Evolutionary conservation across 1,140 invertebrate species (phyloP), one percentile per base, ranked within the genome.

Genomic region (Papilio xuthus): DNA sequence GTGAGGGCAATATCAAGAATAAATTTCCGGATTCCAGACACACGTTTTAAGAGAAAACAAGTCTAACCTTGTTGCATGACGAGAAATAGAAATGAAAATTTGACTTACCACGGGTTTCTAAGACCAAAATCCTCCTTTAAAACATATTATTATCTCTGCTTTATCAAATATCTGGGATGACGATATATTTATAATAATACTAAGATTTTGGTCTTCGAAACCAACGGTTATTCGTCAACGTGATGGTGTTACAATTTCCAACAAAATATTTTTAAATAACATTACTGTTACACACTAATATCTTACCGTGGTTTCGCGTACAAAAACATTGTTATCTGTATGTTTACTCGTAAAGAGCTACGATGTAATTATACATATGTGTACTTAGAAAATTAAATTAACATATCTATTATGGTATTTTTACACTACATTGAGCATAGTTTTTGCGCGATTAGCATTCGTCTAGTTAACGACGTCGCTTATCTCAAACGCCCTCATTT

Each of bases 371-470:
- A 60, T 60, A 23, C 0, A 10, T 60, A 3, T 26, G 23, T 63
- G 15, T 50, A 7, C 47, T 18, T 50, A 70, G 69, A 79, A 81
- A 81, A 80, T 20, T 77, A 50, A 41, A 53, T 42, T 80, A 41
- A 23, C 37, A 13, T 80, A 26, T 69, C 77, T 70, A 79, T 78
- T 82, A 78, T 67, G 79, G 73, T 74, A 75, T 81, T 85, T 85
- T 80, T 80, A 83, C 82, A 80, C 81, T 83, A 80, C 80, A 85
- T 81, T 82, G 80, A 75, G 53, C 70, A 28, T n/a, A 20, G 78
- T 85, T 83, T 85, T 85, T 83, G 74, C 77, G 41, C 67, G 77
- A 70, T 83, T 84, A 75, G 70, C 53, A 81, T 85, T 78, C 79
- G 70, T 74, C 72, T 78, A 80, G 37, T 78, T 56, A 56, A 56